phyloP scores from a whole-genome alignment of 2,888 invertebrate genomes.

The Drosophila mettleri region DNA sequence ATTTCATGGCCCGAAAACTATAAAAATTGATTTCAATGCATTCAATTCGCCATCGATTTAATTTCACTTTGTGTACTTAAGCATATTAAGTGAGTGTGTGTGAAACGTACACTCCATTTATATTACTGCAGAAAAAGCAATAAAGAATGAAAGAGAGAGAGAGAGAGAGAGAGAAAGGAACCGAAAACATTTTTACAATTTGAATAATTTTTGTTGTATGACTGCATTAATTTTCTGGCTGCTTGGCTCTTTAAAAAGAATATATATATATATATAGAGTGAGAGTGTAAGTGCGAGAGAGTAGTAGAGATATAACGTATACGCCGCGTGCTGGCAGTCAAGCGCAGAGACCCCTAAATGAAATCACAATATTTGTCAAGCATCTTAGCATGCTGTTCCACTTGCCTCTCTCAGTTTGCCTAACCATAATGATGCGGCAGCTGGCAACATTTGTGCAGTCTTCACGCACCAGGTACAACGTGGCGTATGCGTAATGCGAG shows the following conservation, averaged over 20 bases:
- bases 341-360: conserved; percentile 38
- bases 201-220: conserved; percentile 3
- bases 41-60: conserved; percentile 53
- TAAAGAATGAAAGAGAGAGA: neutral
- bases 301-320: conserved; percentile 27
- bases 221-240: conserved; percentile 12
- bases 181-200: neutral
- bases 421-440: conserved; percentile 18
- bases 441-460: conserved; percentile 26
- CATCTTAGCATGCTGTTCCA: conserved; percentile 35
- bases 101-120: conserved; percentile 17
- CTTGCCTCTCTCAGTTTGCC: conserved; percentile 15
- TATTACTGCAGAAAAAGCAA: neutral
- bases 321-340: conserved; percentile 21
- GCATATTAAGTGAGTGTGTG: conserved; percentile 49
- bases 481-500: conserved; percentile 39
- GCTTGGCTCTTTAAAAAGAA: conserved; percentile 8
- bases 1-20: conserved; percentile 66
- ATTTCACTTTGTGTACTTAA: conserved; percentile 54
- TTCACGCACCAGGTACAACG: conserved; percentile 15
- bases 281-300: too few species aligned
- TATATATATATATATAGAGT: neutral
- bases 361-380: conserved; percentile 64
- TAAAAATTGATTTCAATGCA: conserved; percentile 52
- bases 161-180: too few species aligned